Conservation (phyloP, 2,888 invertebrate species). For the Sicus ferrugineus region DNA sequence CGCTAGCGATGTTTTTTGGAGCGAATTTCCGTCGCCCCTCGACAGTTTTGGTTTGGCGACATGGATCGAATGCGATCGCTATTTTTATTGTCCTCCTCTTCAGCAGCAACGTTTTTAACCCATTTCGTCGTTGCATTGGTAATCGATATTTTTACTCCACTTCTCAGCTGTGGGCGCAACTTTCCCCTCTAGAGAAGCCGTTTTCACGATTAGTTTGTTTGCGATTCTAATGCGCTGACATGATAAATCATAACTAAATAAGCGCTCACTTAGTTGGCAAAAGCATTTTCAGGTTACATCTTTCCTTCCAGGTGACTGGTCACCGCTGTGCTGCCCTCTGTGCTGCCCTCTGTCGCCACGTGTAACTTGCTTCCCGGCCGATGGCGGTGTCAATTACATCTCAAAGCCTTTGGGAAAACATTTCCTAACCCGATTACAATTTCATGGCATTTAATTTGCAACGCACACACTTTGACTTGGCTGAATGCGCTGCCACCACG, state of each 20-base stretch:
- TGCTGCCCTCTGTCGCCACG: background rate
- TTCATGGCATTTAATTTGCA: conserved; percentile 28
- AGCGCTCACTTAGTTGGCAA: too few species aligned
- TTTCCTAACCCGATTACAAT: conserved; percentile 24
- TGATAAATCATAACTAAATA: background rate
- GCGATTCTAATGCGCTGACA: background rate
- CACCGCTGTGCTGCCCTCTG: background rate
- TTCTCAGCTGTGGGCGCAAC: background rate
- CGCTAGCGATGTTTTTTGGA: too few species aligned
- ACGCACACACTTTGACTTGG: conserved; percentile 8
- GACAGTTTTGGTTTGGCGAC: too few species aligned
- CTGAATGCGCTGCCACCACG: background rate
- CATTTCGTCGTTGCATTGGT: background rate
- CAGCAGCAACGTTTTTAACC: background rate
- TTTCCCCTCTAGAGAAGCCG: too few species aligned
- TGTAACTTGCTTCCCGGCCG: too few species aligned
- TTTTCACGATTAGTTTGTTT: background rate
- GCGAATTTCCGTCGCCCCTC: too few species aligned
- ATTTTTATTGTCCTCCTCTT: background rate
- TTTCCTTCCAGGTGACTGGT: background rate
- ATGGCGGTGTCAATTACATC: background rate
- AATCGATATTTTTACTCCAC: background rate
- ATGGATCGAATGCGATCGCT: background rate
- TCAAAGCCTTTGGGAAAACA: background rate
- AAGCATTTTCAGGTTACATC: background rate